Conservation (phyloP, 2,888 invertebrate species). For the Eilema caniola region DNA sequence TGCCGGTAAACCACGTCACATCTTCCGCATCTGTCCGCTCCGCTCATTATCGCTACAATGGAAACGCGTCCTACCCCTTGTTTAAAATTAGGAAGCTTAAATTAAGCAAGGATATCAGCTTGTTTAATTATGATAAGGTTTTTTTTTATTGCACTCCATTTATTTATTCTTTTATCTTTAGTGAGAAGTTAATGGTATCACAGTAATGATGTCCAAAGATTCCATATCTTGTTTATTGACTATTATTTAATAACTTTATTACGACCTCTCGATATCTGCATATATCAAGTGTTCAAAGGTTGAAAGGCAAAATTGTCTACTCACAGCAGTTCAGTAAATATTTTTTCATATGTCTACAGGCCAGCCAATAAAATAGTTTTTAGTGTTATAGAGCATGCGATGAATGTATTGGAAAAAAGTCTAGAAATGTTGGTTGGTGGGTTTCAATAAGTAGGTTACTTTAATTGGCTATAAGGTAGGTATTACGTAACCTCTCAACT, state of each 20-base stretch:
- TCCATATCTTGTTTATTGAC: too few relatives aligned
- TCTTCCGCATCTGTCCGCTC: not conserved
- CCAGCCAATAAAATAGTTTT: conserved; percentile 6
- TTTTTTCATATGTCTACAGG: not conserved
- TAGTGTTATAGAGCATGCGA: not conserved
- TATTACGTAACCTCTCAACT: not conserved
- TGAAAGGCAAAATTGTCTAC: conserved; percentile 2
- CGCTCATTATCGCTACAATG: not conserved
- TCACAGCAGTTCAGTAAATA: not conserved
- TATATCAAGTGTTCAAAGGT: too few relatives aligned
- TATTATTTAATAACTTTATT: too few relatives aligned
- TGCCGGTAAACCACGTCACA: not conserved
- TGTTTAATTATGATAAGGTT: not conserved
- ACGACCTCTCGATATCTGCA: too few relatives aligned
- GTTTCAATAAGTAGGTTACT: not conserved
- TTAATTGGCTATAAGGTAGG: not conserved
- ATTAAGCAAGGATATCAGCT: not conserved
- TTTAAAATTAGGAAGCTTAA: not conserved
- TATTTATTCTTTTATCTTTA: too few relatives aligned
- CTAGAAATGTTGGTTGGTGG: not conserved
- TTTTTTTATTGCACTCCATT: not conserved
- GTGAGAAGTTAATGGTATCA: too few relatives aligned
- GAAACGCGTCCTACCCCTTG: not conserved
- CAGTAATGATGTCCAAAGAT: too few relatives aligned
- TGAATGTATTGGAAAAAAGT: not conserved